Evolutionary conservation across 2,113 vertebrate species (phyloP), one percentile per base, ranked within the genome.

Genomic region (Seriola rivoliana): DNA sequence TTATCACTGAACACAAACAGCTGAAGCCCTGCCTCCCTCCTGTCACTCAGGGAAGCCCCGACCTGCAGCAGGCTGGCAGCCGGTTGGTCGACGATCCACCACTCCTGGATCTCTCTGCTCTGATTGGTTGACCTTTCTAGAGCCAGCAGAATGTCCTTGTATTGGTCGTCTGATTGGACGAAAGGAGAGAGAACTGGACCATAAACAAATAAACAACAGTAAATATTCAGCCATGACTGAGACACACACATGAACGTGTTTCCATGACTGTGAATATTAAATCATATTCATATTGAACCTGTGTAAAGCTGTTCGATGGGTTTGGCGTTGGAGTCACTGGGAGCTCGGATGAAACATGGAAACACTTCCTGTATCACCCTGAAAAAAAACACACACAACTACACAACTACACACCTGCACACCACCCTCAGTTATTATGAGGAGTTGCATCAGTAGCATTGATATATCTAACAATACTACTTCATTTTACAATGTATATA

Each of bases 1-100:
- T 98, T 98, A 86, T 98, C 97, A 84, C 97, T 99, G 91, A 98
- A 98, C 75, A 98, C 95, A 60, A 96, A 94, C 75, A 99, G 92
- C 78, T 97, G 96, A 81, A 97, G 95, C 80, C 94, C 97, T 84
- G 89, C 94, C 71, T 90, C 90, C 55, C 81, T 79, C 58, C 59
- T 92, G 46, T 75, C 77, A 74, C 54, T 81, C 11, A 25, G n/a
- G 1, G 71, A 69, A 0, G 42, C 52, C 1, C 21, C 34, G 9
- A 62, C 72, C 32, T 69, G 85, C 10, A 92, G 64, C 71, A 92
- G 64, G 48, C 62, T 90, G 34, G 54, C 17, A 68, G 86, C 73
- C 0, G 81, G 94, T 91, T 82, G 95, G 85, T 97, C 96, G 21
- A 99, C 96, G 17, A 97, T 96, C 97, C 97, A 99, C 97, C 97